A percentile compares a stretch with the other conserved stretches of the same genome.
Evolutionary conservation across 1,140 invertebrate genomes (phyloP).

Genomic region (Dendroctonus ponderosae): DNA sequence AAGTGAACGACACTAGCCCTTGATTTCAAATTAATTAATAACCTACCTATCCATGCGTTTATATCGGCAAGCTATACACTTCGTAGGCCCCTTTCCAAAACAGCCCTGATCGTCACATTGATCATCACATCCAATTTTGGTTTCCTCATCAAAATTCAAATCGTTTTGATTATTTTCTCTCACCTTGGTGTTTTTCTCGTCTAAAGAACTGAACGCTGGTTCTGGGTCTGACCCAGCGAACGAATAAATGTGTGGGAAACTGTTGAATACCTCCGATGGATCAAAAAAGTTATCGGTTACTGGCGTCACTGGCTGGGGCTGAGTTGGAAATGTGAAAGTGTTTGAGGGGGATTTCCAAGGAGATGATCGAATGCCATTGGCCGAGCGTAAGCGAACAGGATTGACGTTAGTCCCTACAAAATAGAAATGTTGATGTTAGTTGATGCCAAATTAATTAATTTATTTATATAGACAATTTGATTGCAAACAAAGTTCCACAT

Average conservation of each 20-base stretch:
- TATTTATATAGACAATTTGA: no score
- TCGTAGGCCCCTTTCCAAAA: conserved; percentile 75
- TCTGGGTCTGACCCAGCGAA: conserved; percentile 68
- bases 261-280: conserved; percentile 59
- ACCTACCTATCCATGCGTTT: conserved; percentile 77
- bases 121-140: conserved; percentile 75
- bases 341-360: conserved; percentile 47
- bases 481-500: no score
- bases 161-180: conserved; percentile 46
- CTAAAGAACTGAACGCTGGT: conserved; percentile 65
- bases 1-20: conserved; percentile 1
- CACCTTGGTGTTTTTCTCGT: conserved; percentile 55
- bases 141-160: conserved; percentile 58
- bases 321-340: conserved; percentile 50
- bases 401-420: conserved; percentile 68
- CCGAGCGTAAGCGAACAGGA: conserved; percentile 67
- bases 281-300: conserved; percentile 61
- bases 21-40: conserved; percentile 1
- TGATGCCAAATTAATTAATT: no score
- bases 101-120: conserved; percentile 80
- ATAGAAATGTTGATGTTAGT: background rate
- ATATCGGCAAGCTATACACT: conserved; percentile 76
- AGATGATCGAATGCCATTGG: conserved; percentile 48
- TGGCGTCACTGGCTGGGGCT: conserved; percentile 49
- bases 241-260: conserved; percentile 68